A percentile compares a stretch with the other conserved stretches of the same genome.
Evolutionary conservation across 2,113 vertebrate species (phyloP).

Genomic region (Atractosteus spatula): DNA sequence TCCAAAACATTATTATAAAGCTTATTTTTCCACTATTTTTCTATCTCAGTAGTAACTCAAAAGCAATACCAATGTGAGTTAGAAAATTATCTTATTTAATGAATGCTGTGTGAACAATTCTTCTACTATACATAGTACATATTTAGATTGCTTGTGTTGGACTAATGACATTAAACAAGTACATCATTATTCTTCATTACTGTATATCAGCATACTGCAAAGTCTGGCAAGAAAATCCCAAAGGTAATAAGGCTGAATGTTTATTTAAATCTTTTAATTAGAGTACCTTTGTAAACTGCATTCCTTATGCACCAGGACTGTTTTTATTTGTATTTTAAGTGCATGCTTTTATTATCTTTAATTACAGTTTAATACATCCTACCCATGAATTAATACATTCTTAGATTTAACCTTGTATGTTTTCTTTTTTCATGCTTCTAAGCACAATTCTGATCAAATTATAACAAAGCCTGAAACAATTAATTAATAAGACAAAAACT

Average conservation of each 20-base stretch:
- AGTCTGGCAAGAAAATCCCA: slow-evolving; percentile 15
- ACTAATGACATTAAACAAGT: slow-evolving; percentile 27
- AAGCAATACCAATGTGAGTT: neutral
- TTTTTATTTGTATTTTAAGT: too few relatives aligned
- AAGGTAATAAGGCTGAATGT: slow-evolving; percentile 33
- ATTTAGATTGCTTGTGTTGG: slow-evolving; percentile 19
- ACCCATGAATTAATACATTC: neutral
- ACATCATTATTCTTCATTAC: slow-evolving; percentile 36
- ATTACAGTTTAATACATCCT: slow-evolving; percentile 8
- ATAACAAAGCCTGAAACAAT: too few relatives aligned
- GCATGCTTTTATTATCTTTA: neutral
- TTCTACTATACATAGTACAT: slow-evolving; percentile 1
- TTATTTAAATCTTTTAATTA: slow-evolving; percentile 43
- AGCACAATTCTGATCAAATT: too few relatives aligned
- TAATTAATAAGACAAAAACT: too few relatives aligned
- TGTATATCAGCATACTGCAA: slow-evolving; percentile 23
- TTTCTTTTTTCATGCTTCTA: too few relatives aligned
- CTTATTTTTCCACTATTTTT: too few relatives aligned
- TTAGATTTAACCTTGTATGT: neutral
- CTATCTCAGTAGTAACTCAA: too few relatives aligned
- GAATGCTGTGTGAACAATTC: slow-evolving; percentile 17
- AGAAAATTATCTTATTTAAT: slow-evolving; percentile 17
- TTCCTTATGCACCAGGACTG: too few relatives aligned
- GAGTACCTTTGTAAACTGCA: slow-evolving; percentile 7
- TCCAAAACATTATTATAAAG: too few relatives aligned